These are phyloP conservation scores for Campaea margaritaria DNA, from an alignment of 2,888 invertebrate species.

Conservation along the genomic window DNA sequence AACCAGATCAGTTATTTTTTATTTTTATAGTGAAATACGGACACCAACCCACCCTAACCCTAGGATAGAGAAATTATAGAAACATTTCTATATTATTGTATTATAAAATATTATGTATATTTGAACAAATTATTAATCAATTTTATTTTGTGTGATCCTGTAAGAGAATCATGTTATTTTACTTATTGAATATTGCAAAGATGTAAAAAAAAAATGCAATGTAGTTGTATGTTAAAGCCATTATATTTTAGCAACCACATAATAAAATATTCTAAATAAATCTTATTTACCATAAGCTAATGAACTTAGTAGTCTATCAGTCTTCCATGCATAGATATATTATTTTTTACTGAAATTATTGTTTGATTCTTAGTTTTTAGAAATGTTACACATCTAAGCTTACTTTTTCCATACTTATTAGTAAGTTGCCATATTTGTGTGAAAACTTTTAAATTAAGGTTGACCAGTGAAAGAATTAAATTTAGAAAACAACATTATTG, in stretches of 20 bases:
- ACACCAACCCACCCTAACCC: conserved; percentile 79
- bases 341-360: background rate
- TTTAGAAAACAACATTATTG: conserved; percentile 38
- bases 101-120: conserved; percentile 32
- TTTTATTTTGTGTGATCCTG: conserved; percentile 5
- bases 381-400: background rate
- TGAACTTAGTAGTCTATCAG: conserved; percentile 36
- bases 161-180: conserved; percentile 4
- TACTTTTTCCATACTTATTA: background rate
- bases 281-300: background rate
- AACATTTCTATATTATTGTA: conserved; percentile 32
- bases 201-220: too few relatives aligned
- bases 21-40: conserved; percentile 72
- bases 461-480: conserved; percentile 25
- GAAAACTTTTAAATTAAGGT: conserved; percentile 32
- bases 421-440: conserved; percentile 35
- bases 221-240: too few relatives aligned
- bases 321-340: conserved; percentile 27
- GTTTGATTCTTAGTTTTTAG: conserved; percentile 3
- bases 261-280: background rate
- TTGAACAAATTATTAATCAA: conserved; percentile 29
- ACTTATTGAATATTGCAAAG: background rate
- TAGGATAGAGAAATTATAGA: conserved; percentile 62
- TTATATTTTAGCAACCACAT: background rate
- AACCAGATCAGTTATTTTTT: conserved; percentile 47